Percentiles rank a stretch among this genome's conserved stretches.
These are phyloP conservation scores for Rhamphomyia laevipes DNA, from an alignment of 2,888 invertebrate genomes.

Conservation along the genomic window DNA sequence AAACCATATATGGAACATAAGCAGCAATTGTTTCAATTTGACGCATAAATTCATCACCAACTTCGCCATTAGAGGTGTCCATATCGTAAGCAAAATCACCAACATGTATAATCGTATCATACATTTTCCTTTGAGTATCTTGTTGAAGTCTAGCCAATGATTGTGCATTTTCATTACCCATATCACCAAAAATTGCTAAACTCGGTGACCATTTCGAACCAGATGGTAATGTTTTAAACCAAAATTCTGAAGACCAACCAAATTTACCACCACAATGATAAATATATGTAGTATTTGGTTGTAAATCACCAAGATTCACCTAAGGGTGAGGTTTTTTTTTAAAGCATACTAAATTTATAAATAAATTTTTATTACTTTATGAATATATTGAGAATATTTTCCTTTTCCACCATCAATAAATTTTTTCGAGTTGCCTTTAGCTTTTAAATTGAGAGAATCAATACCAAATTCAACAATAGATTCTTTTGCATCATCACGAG, in stretches of 20 bases:
- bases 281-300: slow-evolving; percentile 53
- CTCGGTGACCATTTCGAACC: slow-evolving; percentile 63
- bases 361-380: slow-evolving; percentile 47
- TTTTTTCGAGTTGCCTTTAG: slow-evolving; percentile 42
- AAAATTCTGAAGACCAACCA: slow-evolving; percentile 75
- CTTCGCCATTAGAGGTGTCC: slow-evolving; percentile 63
- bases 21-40: slow-evolving; percentile 84
- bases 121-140: slow-evolving; percentile 65
- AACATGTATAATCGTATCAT: slow-evolving; percentile 82
- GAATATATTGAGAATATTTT: slow-evolving; percentile 60
- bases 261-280: slow-evolving; percentile 69
- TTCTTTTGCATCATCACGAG: slow-evolving; percentile 51
- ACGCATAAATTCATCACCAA: slow-evolving; percentile 89
- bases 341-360: not conserved
- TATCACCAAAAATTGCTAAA: slow-evolving; percentile 83
- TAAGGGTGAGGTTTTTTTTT: slow-evolving; percentile 11
- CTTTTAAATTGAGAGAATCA: slow-evolving; percentile 41
- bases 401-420: slow-evolving; percentile 65
- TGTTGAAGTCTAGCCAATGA: slow-evolving; percentile 73
- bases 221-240: slow-evolving; percentile 59
- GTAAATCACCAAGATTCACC: slow-evolving; percentile 44
- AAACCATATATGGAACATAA: slow-evolving; percentile 83
- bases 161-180: slow-evolving; percentile 83
- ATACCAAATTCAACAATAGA: slow-evolving; percentile 67
- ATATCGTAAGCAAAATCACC: slow-evolving; percentile 95